Conservation (phyloP, 2,113 vertebrate species). For the Tylochromis polylepis region DNA sequence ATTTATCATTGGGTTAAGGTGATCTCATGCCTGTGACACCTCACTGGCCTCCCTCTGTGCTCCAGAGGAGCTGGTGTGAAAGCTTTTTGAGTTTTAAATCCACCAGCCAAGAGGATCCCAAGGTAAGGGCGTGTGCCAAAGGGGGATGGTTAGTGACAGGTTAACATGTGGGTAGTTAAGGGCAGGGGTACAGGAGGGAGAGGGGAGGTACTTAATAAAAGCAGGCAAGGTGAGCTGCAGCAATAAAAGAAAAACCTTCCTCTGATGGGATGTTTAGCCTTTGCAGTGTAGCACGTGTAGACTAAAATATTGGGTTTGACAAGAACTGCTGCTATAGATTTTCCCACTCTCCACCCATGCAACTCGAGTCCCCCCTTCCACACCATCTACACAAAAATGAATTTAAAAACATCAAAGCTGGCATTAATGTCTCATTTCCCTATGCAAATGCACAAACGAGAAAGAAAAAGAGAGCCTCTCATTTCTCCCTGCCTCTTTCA, state of each 20-base stretch:
- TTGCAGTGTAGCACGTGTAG: not conserved
- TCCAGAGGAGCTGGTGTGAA: not conserved
- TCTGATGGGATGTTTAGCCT: constrained; percentile 1
- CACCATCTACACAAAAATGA: constrained; percentile 37
- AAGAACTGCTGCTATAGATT: constrained; percentile 8
- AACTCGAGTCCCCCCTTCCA: constrained; percentile 19
- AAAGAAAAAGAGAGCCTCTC: constrained; percentile 19
- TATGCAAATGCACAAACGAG: constrained; percentile 54
- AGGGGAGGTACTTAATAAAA: constrained; percentile 28
- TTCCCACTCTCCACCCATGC: constrained; percentile 5
- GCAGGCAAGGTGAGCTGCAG: constrained; percentile 47
- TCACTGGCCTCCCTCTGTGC: not conserved
- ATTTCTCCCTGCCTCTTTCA: constrained; percentile 45
- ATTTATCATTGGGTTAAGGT: not conserved
- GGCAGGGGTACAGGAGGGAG: not conserved
- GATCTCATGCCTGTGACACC: not conserved
- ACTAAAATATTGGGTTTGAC: constrained; percentile 10
- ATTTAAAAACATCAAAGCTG: constrained; percentile 61
- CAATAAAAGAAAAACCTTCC: not conserved
- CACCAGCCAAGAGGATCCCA: not conserved
- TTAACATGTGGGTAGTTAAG: constrained; percentile 35
- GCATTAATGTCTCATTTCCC: constrained; percentile 59
- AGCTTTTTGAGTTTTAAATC: not conserved
- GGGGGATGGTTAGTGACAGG: constrained; percentile 40
- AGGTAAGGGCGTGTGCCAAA: not conserved